Base-by-base conservation (phyloP, 1,140 invertebrate species). In the Spodoptera frugiperda region DNA sequence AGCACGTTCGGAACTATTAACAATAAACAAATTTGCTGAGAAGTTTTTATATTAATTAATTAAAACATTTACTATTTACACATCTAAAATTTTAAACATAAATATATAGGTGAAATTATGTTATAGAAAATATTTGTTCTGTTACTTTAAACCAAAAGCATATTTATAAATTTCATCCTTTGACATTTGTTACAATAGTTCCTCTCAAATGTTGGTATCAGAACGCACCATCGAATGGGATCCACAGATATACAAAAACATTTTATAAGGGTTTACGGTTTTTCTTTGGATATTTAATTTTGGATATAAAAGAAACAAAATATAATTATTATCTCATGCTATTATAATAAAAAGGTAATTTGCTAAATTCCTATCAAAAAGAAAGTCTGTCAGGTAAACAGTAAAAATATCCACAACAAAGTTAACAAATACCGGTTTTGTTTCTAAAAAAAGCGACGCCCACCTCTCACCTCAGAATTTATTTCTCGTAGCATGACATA, bases 401-500 rank as follows among this genome's bases (percentile, higher is more conserved):
- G 8, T 39, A 1, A 39, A 39, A 39, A 8, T 3, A 6, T 39
- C 6, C 6, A 39, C 33, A 44, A 44, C 30, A 54, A 14, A 33
- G 39, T 14, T 11, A 3, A 53, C 4, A 21, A 21, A 2, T 21
- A 46, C 19, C 68, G 54, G 55, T 74, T 30, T 44, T 57, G 11
- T 46, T 46, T 17, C 17, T 14, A 17, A 14, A 61, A 48, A 61
- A 10, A 49, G 33, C 61, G 14, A 61, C 59, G 55, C 55, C 57
- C 46, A 17, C 44, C 53, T 33, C 30, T 21, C 48, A 51, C 33
- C 33, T 39, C 46, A 54, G 72, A 65, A 53, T 51, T 9, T 49
- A 74, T 33, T 17, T 48, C 10, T 15, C n/a, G 12, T 71, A 70
- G 72, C 30, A 79, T 79, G 73, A 76, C 61, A 71, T 61, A 46